Evolutionary conservation across 64 coral and sea anemone species (phyloP).

Genomic region (Orbicella faveolata): DNA sequence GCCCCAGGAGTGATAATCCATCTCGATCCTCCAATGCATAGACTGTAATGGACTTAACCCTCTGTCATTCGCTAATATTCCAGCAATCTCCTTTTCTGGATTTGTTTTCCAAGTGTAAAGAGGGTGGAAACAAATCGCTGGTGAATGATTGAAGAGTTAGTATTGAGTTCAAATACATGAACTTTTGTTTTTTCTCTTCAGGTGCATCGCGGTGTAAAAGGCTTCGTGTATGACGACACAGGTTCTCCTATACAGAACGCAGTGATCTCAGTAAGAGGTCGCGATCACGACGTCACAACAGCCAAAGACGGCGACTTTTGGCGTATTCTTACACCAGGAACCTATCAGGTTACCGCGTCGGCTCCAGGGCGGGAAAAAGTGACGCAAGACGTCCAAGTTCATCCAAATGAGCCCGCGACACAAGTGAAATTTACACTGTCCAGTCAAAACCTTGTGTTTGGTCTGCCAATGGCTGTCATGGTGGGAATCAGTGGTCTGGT

Average conservation of each 20-base stretch:
- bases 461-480: constrained; percentile 57
- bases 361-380: constrained; percentile 55
- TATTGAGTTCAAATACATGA: neutral
- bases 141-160: too few relatives aligned
- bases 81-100: neutral
- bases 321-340: constrained; percentile 84
- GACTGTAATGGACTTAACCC: neutral
- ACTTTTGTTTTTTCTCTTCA: constrained; percentile 1
- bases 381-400: constrained; percentile 63
- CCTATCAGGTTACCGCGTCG: constrained; percentile 69
- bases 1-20: too few relatives aligned
- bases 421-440: constrained; percentile 66
- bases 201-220: constrained; percentile 92
- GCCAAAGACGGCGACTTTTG: constrained; percentile 92
- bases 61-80: neutral
- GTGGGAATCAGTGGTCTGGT: constrained; percentile 57
- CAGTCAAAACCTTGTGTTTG: constrained; percentile 43
- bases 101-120: neutral
- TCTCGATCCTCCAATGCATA: too few relatives aligned
- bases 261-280: constrained; percentile 62
- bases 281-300: constrained; percentile 72
- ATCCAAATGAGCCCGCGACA: constrained; percentile 67
- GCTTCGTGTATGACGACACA: constrained; percentile 82
- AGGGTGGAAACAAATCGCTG: too few relatives aligned
- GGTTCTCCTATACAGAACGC: constrained; percentile 78